A percentile compares a stretch with the other conserved stretches of the same genome.
phyloP scores from a whole-genome alignment of 1,140 invertebrate genomes.

The Microplitis demolitor region DNA sequence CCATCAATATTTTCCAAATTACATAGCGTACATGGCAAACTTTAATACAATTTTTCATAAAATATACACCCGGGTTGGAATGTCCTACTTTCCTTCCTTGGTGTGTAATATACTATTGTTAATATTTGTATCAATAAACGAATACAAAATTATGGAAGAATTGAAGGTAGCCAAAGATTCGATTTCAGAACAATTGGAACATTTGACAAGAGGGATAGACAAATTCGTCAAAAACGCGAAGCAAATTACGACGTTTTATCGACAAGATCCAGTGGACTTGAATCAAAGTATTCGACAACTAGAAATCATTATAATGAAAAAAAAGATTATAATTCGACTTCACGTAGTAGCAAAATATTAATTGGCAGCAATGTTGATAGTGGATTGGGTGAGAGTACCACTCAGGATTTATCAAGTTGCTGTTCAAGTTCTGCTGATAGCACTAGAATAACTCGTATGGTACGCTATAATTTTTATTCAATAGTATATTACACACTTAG shows the following conservation, averaged over 20 bases:
- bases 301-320: constrained; percentile 50
- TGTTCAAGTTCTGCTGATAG: constrained; percentile 61
- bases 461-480: constrained; percentile 41
- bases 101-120: not conserved
- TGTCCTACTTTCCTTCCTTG: no score
- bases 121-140: constrained; percentile 21
- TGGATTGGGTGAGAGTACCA: constrained; percentile 59
- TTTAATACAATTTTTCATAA: no score
- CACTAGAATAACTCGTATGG: constrained; percentile 47
- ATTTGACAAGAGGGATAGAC: constrained; percentile 56
- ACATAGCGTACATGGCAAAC: no score
- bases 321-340: constrained; percentile 53
- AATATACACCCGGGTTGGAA: no score
- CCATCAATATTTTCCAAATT: no score
- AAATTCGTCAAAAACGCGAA: constrained; percentile 54
- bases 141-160: constrained; percentile 35
- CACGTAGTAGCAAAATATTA: constrained; percentile 54
- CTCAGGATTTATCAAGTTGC: constrained; percentile 61
- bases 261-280: constrained; percentile 45
- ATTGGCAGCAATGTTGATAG: constrained; percentile 57
- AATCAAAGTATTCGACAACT: constrained; percentile 45
- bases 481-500: no score
- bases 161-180: constrained; percentile 48
- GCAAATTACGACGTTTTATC: constrained; percentile 53
- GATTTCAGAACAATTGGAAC: constrained; percentile 60